These are phyloP conservation scores for Aphelenchoides fujianensis DNA, from an alignment of 1,140 invertebrate genomes.

Conservation along the genomic window DNA sequence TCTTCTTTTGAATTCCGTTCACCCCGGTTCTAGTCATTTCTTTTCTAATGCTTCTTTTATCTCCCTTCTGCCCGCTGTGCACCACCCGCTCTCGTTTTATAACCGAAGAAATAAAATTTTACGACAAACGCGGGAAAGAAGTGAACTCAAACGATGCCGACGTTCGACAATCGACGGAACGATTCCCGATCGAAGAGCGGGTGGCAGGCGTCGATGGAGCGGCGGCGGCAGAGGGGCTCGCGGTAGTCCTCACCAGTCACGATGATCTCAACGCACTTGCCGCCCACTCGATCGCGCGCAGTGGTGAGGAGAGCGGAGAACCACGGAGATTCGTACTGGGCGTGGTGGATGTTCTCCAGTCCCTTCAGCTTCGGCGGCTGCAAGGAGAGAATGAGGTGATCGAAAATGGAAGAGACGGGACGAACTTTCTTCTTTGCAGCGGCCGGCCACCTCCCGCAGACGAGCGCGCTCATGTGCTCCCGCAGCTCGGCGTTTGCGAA, in stretches of 20 bases:
- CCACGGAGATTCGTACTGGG: slow-evolving; percentile 37
- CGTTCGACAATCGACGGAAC: slow-evolving; percentile 1
- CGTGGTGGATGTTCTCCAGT: slow-evolving; percentile 25
- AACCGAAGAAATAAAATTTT: neutral
- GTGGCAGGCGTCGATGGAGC: neutral
- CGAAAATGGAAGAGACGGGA: slow-evolving; percentile 9
- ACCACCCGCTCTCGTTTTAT: neutral
- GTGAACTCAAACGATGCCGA: slow-evolving; percentile 5
- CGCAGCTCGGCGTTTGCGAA: slow-evolving; percentile 54
- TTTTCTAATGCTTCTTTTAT: neutral
- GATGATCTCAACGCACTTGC: neutral
- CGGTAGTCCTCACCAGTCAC: neutral
- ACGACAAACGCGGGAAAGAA: neutral
- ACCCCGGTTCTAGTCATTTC: no score
- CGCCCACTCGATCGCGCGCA: neutral
- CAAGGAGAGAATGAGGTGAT: slow-evolving; percentile 8
- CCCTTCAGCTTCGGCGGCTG: slow-evolving; percentile 15
- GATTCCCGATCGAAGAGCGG: slow-evolving; percentile 17
- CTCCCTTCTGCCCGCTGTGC: neutral
- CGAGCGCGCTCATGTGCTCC: slow-evolving; percentile 34
- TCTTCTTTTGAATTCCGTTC: slow-evolving; percentile 6
- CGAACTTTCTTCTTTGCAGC: slow-evolving; percentile 23
- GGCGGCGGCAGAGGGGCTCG: neutral
- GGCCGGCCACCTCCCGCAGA: neutral
- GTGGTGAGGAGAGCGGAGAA: slow-evolving; percentile 43